Percentiles rank a stretch among this genome's conserved stretches.
Conservation (phyloP, 2,113 vertebrate species). For the Sylvietta virens region DNA sequence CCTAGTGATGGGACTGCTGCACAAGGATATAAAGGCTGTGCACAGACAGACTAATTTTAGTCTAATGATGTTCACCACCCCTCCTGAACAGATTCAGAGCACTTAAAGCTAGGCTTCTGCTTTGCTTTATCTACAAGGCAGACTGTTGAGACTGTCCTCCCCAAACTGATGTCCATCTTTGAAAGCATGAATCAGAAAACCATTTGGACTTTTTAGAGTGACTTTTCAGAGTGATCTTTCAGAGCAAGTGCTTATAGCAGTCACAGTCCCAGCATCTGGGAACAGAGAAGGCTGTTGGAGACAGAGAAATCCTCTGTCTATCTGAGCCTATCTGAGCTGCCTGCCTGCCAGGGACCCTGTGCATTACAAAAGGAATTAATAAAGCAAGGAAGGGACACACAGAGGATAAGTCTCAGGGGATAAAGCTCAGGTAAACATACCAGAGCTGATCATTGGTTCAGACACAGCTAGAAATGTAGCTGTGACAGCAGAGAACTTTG, state of each 20-base stretch:
- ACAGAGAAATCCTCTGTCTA: neutral
- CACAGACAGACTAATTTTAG: neutral
- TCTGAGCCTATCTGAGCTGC: neutral
- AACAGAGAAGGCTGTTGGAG: neutral
- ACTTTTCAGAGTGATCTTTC: neutral
- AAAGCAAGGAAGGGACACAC: neutral
- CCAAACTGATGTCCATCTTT: neutral
- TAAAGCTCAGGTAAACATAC: constrained; percentile 30
- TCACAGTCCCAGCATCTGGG: neutral
- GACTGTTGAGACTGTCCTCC: neutral
- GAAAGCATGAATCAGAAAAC: neutral
- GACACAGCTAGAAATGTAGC: neutral
- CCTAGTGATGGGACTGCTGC: neutral
- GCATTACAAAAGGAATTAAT: neutral
- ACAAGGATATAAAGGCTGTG: neutral
- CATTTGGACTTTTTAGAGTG: neutral
- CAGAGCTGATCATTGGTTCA: neutral
- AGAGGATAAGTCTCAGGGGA: neutral
- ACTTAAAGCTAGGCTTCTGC: neutral
- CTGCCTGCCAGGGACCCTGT: neutral
- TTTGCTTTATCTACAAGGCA: neutral
- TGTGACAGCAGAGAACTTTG: constrained; percentile 6
- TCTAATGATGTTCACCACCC: neutral
- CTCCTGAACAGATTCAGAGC: neutral
- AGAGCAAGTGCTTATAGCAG: neutral